Evolutionary conservation across 2,888 invertebrate genomes (phyloP), one percentile per base, ranked within the genome.

Genomic region (Girardia tigrina): DNA sequence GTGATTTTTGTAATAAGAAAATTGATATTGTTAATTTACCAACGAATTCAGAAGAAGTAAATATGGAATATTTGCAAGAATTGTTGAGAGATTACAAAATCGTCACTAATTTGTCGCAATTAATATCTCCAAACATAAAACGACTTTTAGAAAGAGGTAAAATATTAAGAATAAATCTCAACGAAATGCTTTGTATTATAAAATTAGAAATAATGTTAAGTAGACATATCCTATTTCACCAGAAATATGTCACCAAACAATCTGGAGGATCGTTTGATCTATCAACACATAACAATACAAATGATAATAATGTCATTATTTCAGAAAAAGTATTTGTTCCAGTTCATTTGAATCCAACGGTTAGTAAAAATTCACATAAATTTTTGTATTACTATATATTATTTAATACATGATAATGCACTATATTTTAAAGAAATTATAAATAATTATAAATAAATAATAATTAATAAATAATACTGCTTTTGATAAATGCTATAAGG

Each of bases 141-240:
- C 56, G 56, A n/a, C n/a, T 56, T 4, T 56, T 56, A 56, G 56
- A 56, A 56, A 4, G 56, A 56, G 56, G 56, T 56, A 20, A 56
- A n/a, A 8, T 56, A 20, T 56, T n/a, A 36, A 36, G 8, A 16
- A 36, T 26, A 73, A n/a, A 73, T 72, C 20, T 42, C 26, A 74
- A 74, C 26, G 20, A 75, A 76, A 56, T 12, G n/a, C n/a, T n/a
- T 56, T 56, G n/a, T 6, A 8, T 56, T n/a, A n/a, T n/a, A n/a
- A n/a, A n/a, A n/a, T 8, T 2, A 56, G 56, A 56, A 56, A 56
- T 56, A 56, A 56, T 56, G 56, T 20, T 56, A 8, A 56, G 56
- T 56, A n/a, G 56, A 56, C 56, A 56, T 23, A 56, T 56, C 23
- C 23, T 56, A 23, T 56, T 56, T 56, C 56, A 56, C n/a, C 56